These are phyloP conservation scores for Acronicta leporina DNA, from an alignment of 2,888 invertebrate genomes.

Conservation along the genomic window DNA sequence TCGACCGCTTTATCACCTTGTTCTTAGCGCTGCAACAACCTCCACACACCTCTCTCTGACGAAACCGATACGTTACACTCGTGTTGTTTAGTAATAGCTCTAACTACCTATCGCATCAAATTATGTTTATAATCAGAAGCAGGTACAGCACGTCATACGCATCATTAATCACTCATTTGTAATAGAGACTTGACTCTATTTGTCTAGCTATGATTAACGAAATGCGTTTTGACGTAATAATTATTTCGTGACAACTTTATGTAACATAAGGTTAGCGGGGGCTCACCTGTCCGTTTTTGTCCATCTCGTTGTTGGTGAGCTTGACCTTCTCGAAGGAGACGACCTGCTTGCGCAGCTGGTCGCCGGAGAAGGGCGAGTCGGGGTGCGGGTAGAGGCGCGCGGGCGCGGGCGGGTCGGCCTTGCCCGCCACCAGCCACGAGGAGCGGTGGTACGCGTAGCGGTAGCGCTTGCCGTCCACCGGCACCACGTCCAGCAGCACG, in stretches of 20 bases:
- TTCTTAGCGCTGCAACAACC: slow-evolving; percentile 62
- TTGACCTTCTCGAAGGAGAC: slow-evolving; percentile 99
- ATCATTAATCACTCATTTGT: slow-evolving; percentile 55
- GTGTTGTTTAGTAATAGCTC: slow-evolving; percentile 46
- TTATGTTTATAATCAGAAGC: slow-evolving; percentile 52
- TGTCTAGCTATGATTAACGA: slow-evolving; percentile 39
- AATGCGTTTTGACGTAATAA: slow-evolving; percentile 43
- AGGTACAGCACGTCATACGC: slow-evolving; percentile 25
- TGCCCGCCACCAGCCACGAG: slow-evolving; percentile 99
- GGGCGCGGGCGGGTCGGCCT: slow-evolving; percentile 99
- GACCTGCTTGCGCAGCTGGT: slow-evolving; percentile 98
- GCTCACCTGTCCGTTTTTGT: slow-evolving; percentile 96
- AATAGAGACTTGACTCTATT: slow-evolving; percentile 50
- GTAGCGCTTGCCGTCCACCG: slow-evolving; percentile 98
- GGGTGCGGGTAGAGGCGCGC: slow-evolving; percentile 98
- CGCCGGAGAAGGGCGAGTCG: slow-evolving; percentile 98
- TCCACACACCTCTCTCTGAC: slow-evolving; percentile 46
- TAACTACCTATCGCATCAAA: slow-evolving; percentile 55
- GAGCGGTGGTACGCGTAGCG: slow-evolving; percentile 99
- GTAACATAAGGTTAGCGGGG: background rate
- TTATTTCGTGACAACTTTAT: slow-evolving; percentile 38
- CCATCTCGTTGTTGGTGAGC: slow-evolving; percentile 99
- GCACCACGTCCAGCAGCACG: slow-evolving; percentile 98
- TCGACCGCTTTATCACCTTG: slow-evolving; percentile 70
- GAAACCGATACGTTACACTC: slow-evolving; percentile 43